phyloP scores from a whole-genome alignment of 2,797 vertebrate species.

The Picus viridis region DNA sequence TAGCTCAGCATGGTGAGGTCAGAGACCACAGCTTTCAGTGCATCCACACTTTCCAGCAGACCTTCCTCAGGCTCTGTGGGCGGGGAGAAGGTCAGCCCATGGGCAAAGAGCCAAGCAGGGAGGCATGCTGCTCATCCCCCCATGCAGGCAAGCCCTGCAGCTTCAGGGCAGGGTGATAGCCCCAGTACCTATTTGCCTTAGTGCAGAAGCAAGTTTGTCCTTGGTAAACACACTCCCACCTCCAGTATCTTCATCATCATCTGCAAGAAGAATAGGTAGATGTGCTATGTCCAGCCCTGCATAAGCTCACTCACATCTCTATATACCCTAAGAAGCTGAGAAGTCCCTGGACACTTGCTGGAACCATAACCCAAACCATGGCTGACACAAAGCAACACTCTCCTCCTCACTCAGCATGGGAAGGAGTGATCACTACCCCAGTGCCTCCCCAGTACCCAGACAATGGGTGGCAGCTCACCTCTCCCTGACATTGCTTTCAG shows the following conservation, averaged over 20 bases:
- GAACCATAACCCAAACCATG: rapidly evolving
- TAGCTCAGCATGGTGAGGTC: conserved; percentile 57
- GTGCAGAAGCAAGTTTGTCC: conserved; percentile 29
- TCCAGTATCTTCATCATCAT: neutral
- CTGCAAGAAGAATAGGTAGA: neutral
- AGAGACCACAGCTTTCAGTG: conserved; percentile 54
- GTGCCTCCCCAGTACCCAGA: neutral
- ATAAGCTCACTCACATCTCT: neutral
- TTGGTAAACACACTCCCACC: conserved; percentile 24
- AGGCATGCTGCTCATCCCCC: neutral
- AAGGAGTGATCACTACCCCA: neutral
- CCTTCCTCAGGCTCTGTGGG: conserved; percentile 24
- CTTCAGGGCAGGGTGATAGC: neutral
- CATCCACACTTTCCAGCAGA: conserved; percentile 20
- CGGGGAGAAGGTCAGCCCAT: neutral
- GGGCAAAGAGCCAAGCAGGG: neutral
- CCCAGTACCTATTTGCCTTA: conserved; percentile 59
- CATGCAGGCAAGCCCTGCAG: neutral
- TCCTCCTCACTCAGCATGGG: rapidly evolving
- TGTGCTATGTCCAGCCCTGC: neutral
- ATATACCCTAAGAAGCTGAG: rapidly evolving
- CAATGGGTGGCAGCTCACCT: conserved; percentile 5
- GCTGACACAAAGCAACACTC: neutral
- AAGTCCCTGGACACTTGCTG: rapidly evolving
- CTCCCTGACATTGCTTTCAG: conserved; percentile 41